Base-by-base conservation (phyloP, 92 coral and sea anemone genomes). In the Plumapathes pennacea region DNA sequence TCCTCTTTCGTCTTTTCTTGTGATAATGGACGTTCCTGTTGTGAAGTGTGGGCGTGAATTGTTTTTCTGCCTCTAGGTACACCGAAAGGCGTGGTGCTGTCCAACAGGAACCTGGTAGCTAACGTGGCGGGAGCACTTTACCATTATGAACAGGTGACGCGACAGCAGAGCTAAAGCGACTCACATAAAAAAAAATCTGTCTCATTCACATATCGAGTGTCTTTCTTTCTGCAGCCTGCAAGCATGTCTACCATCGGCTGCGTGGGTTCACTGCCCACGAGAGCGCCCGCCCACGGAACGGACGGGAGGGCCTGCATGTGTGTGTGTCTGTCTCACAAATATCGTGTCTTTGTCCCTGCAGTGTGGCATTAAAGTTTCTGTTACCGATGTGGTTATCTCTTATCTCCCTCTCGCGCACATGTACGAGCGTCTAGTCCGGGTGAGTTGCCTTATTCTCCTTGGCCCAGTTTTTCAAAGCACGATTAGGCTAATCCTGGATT, bases 371-470 rank as follows among this genome's bases (percentile, higher is more conserved):
- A 44, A 44, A 18, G 0, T 67, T 12, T 3, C 5, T 2, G 10
- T 39, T 36, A 49, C 46, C 15, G 95, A 86, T 25, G 62, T 58
- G 13, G 57, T 85, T 15, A 68, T 90, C 23, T 90, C 97, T 0
- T 90, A 86, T 38, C 69, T 90, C 10, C 97, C 97, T 2, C 69
- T 90, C 32, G 95, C 97, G 15, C 97, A 90, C 54, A 67, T 78
- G 63, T 86, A 82, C 47, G 97, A 90, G 51, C 67, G 95, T 22
- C 1, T 43, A 18, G 72, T 59, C 5, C 73, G 67, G 71, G 97
- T 90, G 40, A 60, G n/a, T n/a, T n/a, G n/a, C n/a, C n/a, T n/a
- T n/a, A n/a, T n/a, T n/a, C n/a, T n/a, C n/a, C n/a, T n/a, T n/a
- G n/a, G n/a, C n/a, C n/a, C n/a, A n/a, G n/a, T n/a, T n/a, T n/a